Percentiles rank a stretch among this genome's conserved stretches.
Conservation (phyloP, 2,797 vertebrate genomes). For the Danio jaintianensis region DNA sequence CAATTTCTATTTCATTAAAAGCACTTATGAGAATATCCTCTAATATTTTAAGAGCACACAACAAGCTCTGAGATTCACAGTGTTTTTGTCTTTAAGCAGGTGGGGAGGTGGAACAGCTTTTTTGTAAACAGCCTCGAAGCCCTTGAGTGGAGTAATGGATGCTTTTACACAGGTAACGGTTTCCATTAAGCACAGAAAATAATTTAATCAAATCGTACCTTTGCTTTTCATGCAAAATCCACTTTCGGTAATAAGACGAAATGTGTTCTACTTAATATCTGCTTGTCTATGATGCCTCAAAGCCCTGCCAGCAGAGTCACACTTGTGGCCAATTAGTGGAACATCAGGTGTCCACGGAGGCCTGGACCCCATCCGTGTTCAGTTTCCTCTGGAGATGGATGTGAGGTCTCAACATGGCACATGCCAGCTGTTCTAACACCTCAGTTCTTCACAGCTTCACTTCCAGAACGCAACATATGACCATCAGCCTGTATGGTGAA, state of each 20-base stretch:
- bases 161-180: conserved; percentile 57
- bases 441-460: conserved; percentile 22
- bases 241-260: conserved; percentile 19
- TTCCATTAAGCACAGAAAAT: conserved; percentile 51
- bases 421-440: conserved; percentile 52
- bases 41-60: conserved; percentile 39
- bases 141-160: conserved; percentile 27
- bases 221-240: conserved; percentile 42
- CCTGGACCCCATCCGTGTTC: conserved; percentile 50
- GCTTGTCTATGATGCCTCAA: conserved; percentile 48
- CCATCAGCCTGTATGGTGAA: conserved; percentile 16
- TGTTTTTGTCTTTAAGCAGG: conserved; percentile 17
- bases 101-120: conserved; percentile 23
- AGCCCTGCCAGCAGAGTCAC: conserved; percentile 52
- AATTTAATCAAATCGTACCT: conserved; percentile 40
- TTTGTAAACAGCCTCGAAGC: conserved; percentile 43
- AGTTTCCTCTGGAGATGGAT: conserved; percentile 53
- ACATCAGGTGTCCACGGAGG: conserved; percentile 58
- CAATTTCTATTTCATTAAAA: conserved; percentile 61
- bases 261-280: conserved; percentile 55
- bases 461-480: conserved; percentile 19
- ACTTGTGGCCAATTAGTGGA: conserved; percentile 68
- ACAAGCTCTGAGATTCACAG: conserved; percentile 39
- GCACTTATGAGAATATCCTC: conserved; percentile 53
- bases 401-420: conserved; percentile 46